Conservation (phyloP, 2,113 vertebrate genomes). For the Lepus americanus region DNA sequence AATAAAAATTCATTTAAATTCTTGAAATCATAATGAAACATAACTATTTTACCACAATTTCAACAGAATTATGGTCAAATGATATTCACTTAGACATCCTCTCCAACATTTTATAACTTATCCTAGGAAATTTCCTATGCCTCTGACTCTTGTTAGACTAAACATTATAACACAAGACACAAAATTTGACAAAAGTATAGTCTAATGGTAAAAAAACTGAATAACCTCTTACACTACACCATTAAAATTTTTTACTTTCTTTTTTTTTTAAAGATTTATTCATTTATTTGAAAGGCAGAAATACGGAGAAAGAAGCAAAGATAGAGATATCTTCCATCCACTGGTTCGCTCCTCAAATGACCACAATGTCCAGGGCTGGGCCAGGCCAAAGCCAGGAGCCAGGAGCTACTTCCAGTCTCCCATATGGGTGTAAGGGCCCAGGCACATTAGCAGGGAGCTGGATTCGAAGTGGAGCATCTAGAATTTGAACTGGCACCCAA, state of each 20-base stretch:
- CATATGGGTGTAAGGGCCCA: no score
- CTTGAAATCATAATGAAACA: conserved; percentile 52
- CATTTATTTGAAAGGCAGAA: no score
- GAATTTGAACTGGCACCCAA: no score
- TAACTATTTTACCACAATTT: conserved; percentile 29
- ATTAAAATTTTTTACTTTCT: not conserved
- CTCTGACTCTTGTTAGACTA: not conserved
- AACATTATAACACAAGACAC: not conserved
- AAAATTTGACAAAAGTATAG: conserved; percentile 9
- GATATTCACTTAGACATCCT: conserved; percentile 32
- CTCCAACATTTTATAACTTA: not conserved
- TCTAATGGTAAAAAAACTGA: not conserved
- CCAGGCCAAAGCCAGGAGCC: no score
- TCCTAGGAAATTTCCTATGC: not conserved
- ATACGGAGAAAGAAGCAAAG: no score
- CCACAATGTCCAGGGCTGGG: no score
- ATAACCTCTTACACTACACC: not conserved
- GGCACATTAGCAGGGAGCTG: no score
- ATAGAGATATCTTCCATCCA: no score
- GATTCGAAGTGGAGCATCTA: no score
- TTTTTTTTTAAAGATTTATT: no score
- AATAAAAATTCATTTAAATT: conserved; percentile 40
- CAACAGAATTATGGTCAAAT: not conserved
- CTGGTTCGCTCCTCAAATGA: no score
- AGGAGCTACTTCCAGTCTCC: no score